Evolutionary conservation across 2,888 invertebrate genomes (phyloP), one percentile per base, ranked within the genome.

Genomic region (Mesodorylaimus sp.): DNA sequence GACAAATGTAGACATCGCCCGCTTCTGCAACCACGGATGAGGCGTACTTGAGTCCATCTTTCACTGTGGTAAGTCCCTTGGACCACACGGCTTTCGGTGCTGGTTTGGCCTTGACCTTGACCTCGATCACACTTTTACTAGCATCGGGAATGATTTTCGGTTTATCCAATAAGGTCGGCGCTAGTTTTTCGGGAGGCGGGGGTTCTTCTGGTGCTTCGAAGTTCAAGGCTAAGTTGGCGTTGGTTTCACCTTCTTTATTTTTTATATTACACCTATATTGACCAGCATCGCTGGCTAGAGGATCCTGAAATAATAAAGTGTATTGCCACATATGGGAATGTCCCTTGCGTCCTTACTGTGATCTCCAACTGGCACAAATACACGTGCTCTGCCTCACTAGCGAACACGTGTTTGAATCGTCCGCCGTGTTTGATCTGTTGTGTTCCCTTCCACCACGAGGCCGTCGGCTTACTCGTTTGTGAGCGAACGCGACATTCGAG

Each of bases 71-170:
- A 24, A 62, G 64, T 47, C 58, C 61, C 49, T 63, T 63, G 55
- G 58, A 46, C 50, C 50, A 43, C 21, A 26, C 27, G 7, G 26
- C 26, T 26, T 43, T 43, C 7, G 44, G 44, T 10, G 44, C 27
- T 3, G 44, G 25, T 26, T 86, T 86, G 44, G 91, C 89, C 71
- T 68, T 70, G 50, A 84, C 83, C 62, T 79, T 79, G 74, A 93
- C 93, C 72, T 88, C 85, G 85, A 95, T 88, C 54, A 87, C 83
- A 63, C 95, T 88, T 63, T 91, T 78, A 59, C 91, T 89, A 61
- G 91, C 91, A 66, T 82, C 85, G 68, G 95, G 95, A 75, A 93
- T 88, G 73, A 97, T 97, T 73, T 85, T 81, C 57, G 97, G 97
- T 76, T 95, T 95, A 74, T 91, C 91, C 67, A 89, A 79, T 70